Base-by-base conservation (phyloP, 2,888 invertebrate species). In the Xestia ashworthii region DNA sequence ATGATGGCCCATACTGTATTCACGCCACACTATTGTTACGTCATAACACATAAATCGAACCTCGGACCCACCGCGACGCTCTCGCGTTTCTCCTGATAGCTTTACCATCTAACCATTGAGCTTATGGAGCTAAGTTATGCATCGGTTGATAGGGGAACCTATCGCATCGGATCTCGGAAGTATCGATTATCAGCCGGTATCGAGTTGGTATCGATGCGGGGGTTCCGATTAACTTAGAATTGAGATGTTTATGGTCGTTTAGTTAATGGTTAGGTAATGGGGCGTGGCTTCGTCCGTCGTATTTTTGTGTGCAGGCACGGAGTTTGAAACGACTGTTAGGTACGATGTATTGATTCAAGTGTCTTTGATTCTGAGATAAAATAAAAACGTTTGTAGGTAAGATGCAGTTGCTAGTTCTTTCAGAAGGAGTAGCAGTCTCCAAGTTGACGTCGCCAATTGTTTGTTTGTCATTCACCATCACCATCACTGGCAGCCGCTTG, bases 101-200 rank as follows among this genome's bases (percentile, higher is more conserved):
- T 83, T 74, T 72, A 78, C 83, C 82, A 69, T 55, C 58, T 62
- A 64, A 69, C 80, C 70, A 70, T 69, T 64, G 86, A 48, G 85
- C 85, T 32, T 64, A 82, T 64, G 86, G 71, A 68, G 68, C 87
- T 78, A 78, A 87, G 58, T 81, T 82, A 87, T 82, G 69, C 46
- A 46, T 72, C 76, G 72, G 12, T 81, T 77, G 76, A 87, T 76
- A 83, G 74, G 67, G 79, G 73, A 82, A 89, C 79, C 78, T 82
- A 84, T 87, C 81, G 62, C 81, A 83, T 89, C 87, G 87, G 87
- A 88, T 87, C 88, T 88, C 87, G 87, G 87, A 88, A 88, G 87
- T 88, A 89, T 88, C 88, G 88, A 85, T 85, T 87, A 83, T 79
- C 76, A 70, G 68, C 32, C 62, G 68, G 68, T 73, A 78, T 88